phyloP scores from a whole-genome alignment of 2,113 vertebrate genomes.

The Lucifuga dentata region DNA sequence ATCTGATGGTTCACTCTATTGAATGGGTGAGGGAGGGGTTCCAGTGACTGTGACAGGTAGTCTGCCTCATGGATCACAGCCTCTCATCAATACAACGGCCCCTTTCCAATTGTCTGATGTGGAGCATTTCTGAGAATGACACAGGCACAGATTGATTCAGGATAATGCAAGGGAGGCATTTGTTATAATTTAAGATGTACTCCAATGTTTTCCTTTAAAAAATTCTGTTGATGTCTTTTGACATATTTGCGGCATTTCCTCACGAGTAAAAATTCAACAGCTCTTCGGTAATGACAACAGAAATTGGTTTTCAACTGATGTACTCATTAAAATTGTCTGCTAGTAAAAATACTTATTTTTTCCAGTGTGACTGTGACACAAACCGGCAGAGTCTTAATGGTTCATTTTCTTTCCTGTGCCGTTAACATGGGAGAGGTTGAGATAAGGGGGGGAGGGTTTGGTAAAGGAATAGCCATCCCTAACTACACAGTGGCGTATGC shows the following conservation, averaged over 20 bases:
- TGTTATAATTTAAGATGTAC: slow-evolving; percentile 49
- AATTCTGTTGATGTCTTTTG: slow-evolving; percentile 29
- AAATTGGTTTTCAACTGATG: background rate
- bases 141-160: slow-evolving; percentile 73
- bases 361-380: background rate
- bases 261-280: background rate
- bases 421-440: slow-evolving; percentile 18
- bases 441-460: slow-evolving; percentile 19
- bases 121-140: slow-evolving; percentile 61
- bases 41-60: slow-evolving; percentile 75
- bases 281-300: slow-evolving; percentile 6
- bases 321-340: slow-evolving; percentile 2
- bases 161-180: slow-evolving; percentile 64
- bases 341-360: background rate
- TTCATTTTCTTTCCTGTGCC: slow-evolving; percentile 40
- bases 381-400: slow-evolving; percentile 49
- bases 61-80: slow-evolving; percentile 78
- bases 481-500: slow-evolving; percentile 7
- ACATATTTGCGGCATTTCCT: slow-evolving; percentile 21
- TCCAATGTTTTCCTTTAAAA: slow-evolving; percentile 9
- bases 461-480: background rate
- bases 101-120: slow-evolving; percentile 46
- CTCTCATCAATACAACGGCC: slow-evolving; percentile 70
- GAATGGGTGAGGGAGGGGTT: slow-evolving; percentile 63
- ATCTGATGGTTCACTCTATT: slow-evolving; percentile 76